Evolutionary conservation across 23 tunicate genomes (phyloP).

Genomic region (Halocynthia aurantium): DNA sequence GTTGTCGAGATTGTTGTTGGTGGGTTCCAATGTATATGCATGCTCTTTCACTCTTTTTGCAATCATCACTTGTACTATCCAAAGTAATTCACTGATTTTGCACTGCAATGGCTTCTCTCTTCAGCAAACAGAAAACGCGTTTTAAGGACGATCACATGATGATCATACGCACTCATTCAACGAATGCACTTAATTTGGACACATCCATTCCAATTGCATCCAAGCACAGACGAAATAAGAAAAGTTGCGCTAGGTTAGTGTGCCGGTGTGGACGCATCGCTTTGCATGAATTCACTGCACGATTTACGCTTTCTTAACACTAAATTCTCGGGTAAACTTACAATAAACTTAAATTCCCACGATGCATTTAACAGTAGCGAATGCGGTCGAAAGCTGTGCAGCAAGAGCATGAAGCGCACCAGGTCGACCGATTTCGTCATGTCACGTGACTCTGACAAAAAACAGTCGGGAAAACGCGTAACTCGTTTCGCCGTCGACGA

Average conservation of each 20-base stretch:
- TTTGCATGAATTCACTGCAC: background rate
- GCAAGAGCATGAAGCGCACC: slow-evolving; percentile 80
- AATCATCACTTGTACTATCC: too few species aligned
- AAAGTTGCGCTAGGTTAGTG: slow-evolving; percentile 16
- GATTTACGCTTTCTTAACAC: background rate
- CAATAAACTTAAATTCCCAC: background rate
- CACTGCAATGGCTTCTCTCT: background rate
- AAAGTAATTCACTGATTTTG: too few species aligned
- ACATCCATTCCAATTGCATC: background rate
- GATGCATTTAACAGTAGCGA: slow-evolving; percentile 9
- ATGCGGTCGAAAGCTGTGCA: slow-evolving; percentile 42
- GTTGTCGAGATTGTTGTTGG: too few species aligned
- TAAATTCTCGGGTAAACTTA: background rate
- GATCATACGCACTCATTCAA: slow-evolving; percentile 10
- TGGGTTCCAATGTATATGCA: too few species aligned
- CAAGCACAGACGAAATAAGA: slow-evolving; percentile 4
- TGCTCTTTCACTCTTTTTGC: too few species aligned
- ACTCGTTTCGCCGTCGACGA: slow-evolving; percentile 35
- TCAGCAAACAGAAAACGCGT: background rate
- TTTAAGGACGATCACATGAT: slow-evolving; percentile 14
- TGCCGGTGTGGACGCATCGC: background rate
- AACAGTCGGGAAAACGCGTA: slow-evolving; percentile 14
- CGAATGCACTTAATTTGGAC: slow-evolving; percentile 27
- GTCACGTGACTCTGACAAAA: slow-evolving; percentile 26
- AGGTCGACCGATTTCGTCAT: slow-evolving; percentile 88